Conservation (phyloP, 1,140 invertebrate genomes). For the Drosophila tropicalis region DNA sequence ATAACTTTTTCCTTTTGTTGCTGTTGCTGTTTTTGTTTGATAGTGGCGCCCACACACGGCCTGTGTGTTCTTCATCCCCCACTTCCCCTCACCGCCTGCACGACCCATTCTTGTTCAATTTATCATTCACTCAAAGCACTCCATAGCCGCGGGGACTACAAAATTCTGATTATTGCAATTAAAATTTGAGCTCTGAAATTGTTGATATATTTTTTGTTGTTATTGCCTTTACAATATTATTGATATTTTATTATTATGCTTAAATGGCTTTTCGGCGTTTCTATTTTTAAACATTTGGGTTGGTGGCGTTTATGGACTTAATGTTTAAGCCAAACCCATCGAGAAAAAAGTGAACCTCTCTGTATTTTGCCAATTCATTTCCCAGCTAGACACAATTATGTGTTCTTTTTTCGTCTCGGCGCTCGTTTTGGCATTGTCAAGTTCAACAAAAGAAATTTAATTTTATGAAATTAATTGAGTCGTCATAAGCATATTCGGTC, state of each 20-base stretch:
- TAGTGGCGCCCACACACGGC: conserved; percentile 52
- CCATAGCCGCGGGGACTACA: conserved; percentile 50
- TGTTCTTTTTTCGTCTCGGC: conserved; percentile 28
- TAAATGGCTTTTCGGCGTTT: conserved; percentile 49
- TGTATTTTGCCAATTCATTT: conserved; percentile 63
- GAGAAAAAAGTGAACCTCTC: conserved; percentile 8
- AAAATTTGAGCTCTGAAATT: conserved; percentile 47
- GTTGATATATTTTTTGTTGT: conserved; percentile 27
- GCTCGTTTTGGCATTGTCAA: conserved; percentile 47
- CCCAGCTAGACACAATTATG: conserved; percentile 22
- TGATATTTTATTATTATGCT: conserved; percentile 52
- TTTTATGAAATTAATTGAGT: conserved; percentile 47
- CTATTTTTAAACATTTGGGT: conserved; percentile 67
- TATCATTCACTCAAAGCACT: conserved; percentile 50
- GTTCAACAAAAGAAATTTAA: conserved; percentile 51
- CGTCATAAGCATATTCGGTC: neutral
- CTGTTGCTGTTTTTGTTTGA: conserved; percentile 45
- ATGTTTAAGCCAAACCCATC: conserved; percentile 45
- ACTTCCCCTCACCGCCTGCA: neutral
- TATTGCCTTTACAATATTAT: conserved; percentile 50
- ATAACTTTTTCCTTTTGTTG: conserved; percentile 42
- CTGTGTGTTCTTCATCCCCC: neutral
- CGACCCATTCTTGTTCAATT: conserved; percentile 31
- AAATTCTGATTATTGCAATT: conserved; percentile 58
- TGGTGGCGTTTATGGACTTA: conserved; percentile 31